Evolutionary conservation across 1,140 invertebrate genomes (phyloP).

Genomic region (Sesamia nonagrioides): DNA sequence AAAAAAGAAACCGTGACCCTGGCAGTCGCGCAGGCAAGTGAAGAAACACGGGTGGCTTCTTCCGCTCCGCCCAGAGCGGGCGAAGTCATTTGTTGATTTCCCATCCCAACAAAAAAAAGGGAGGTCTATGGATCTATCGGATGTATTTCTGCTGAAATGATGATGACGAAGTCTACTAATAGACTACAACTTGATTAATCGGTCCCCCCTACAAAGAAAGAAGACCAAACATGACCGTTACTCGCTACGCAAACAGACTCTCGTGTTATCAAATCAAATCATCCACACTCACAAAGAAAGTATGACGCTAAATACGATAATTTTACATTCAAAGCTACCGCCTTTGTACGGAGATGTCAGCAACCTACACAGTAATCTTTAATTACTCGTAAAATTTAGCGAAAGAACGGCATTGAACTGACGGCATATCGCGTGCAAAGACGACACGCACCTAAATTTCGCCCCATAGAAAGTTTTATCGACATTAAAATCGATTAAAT

Average conservation of each 20-base stretch:
- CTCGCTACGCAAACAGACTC: conserved; percentile 11
- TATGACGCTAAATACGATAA: conserved; percentile 43
- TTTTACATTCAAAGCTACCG: conserved; percentile 38
- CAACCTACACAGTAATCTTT: conserved; percentile 18
- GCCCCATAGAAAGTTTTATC: conserved; percentile 52
- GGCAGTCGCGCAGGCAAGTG: too few relatives aligned
- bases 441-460: conserved; percentile 45
- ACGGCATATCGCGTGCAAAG: conserved; percentile 24
- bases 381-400: conserved; percentile 36
- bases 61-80: too few relatives aligned
- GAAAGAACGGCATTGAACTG: conserved; percentile 16
- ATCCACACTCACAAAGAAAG: conserved; percentile 22
- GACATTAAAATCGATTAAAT: conserved; percentile 50
- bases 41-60: too few relatives aligned
- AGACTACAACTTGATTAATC: too few relatives aligned
- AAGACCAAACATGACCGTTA: conserved; percentile 4
- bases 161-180: too few relatives aligned
- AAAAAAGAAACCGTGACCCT: too few relatives aligned
- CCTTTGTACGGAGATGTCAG: conserved; percentile 30
- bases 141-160: too few relatives aligned
- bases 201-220: background rate
- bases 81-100: too few relatives aligned
- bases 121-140: too few relatives aligned
- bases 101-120: too few relatives aligned
- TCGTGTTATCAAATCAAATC: conserved; percentile 44